Evolutionary conservation across 1,140 invertebrate genomes (phyloP).

Genomic region (Leptopilina boulardi): DNA sequence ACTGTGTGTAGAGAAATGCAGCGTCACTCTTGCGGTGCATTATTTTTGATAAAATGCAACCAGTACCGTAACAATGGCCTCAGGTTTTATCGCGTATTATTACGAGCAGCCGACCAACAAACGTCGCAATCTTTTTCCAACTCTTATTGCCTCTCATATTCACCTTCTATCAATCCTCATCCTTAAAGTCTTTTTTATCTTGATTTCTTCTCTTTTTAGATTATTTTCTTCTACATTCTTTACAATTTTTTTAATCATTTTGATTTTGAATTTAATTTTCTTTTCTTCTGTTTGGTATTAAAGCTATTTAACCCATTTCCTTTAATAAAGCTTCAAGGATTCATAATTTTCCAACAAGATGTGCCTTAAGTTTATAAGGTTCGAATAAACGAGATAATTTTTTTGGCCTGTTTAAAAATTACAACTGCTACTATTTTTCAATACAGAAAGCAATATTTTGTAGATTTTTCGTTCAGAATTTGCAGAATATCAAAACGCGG

Average conservation of each 20-base stretch:
- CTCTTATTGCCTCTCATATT: slow-evolving; percentile 22
- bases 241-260: not conserved
- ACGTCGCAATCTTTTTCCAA: slow-evolving; percentile 10
- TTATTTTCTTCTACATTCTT: not conserved
- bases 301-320: too few species aligned
- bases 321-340: too few species aligned
- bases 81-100: slow-evolving; percentile 31
- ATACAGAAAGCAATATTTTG: too few species aligned
- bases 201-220: not conserved
- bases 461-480: too few species aligned
- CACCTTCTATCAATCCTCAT: slow-evolving; percentile 29
- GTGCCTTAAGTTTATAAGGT: too few species aligned
- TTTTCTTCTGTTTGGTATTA: too few species aligned
- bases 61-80: slow-evolving; percentile 33
- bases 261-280: too few species aligned
- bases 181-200: slow-evolving; percentile 21
- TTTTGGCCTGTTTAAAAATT: too few species aligned
- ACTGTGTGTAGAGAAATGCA: slow-evolving; percentile 10
- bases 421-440: too few species aligned
- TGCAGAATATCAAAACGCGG: too few species aligned
- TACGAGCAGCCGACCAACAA: slow-evolving; percentile 21
- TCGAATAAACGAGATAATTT: too few species aligned
- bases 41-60: slow-evolving; percentile 27
- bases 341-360: too few species aligned
- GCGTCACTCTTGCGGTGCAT: slow-evolving; percentile 28